These are phyloP conservation scores for Drosophila novamexicana DNA, from an alignment of 1,140 invertebrate genomes.

Conservation along the genomic window DNA sequence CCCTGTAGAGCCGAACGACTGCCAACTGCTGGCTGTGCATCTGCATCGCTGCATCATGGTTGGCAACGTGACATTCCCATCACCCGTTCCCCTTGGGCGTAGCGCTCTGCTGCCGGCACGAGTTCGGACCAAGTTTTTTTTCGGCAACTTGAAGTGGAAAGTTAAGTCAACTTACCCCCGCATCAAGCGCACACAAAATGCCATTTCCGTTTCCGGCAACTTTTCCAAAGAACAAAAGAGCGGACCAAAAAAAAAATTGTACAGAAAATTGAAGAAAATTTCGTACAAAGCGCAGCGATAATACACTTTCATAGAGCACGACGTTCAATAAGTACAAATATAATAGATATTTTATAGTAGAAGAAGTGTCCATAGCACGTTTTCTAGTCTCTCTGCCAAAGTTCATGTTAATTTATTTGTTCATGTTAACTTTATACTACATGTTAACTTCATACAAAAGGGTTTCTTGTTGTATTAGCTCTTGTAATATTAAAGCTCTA, in stretches of 20 bases:
- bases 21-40: constrained; percentile 53
- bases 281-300: background rate
- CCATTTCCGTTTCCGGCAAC: constrained; percentile 80
- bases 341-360: no score
- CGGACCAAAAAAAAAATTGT: constrained; percentile 34
- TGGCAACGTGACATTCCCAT: constrained; percentile 26
- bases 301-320: constrained; percentile 7
- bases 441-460: no score
- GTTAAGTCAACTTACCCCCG: constrained; percentile 74
- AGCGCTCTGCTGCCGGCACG: constrained; percentile 16
- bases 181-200: constrained; percentile 70
- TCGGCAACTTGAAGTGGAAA: constrained; percentile 79
- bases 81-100: background rate
- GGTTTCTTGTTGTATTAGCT: no score
- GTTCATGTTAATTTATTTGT: no score
- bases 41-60: constrained; percentile 64
- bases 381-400: no score
- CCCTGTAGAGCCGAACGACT: constrained; percentile 3
- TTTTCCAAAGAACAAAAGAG: constrained; percentile 70
- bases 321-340: no score
- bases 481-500: no score
- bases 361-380: no score
- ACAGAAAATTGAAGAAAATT: background rate
- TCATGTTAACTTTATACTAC: no score
- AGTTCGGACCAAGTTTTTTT: constrained; percentile 77